Evolutionary conservation across 1,140 invertebrate species (phyloP), one percentile per base, ranked within the genome.

Genomic region (Heliconius congener): DNA sequence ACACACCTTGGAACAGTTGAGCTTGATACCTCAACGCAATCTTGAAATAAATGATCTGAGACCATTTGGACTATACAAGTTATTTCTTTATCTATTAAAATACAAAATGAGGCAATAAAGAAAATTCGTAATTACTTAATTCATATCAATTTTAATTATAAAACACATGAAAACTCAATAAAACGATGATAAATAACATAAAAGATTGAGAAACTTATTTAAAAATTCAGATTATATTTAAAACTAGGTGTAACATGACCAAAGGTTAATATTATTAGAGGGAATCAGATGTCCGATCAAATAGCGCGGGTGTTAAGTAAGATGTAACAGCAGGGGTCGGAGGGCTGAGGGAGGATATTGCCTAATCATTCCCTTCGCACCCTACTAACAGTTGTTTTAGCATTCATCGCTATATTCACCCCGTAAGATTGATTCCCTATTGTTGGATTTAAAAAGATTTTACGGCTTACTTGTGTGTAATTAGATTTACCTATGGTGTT

Each of bases 371-470:
- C 89, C 88, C 84, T 91, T 90, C 88, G 86, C 91, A 90, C 91
- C 91, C 91, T 90, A 90, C 89, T 90, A 91, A 90, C 90, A 86
- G 92, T 93, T 94, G 93, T 93, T 94, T 94, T 94, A 93, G 87
- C 85, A 93, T 93, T 92, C 92, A 94, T 91, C 87, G 87, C 84
- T 82, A 86, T 85, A 85, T 85, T 83, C 78, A 55, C 83, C 79
- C 78, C 82, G 82, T 77, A 83, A 87, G 86, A 90, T 92, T 91
- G 89, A 91, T 93, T 87, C 85, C 84, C 85, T 79, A 90, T 92
- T 93, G 82, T 82, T 83, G 77, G 76, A 76, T 50, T 66, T 81
- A 81, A 81, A 81, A 73, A 78, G 80, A 80, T 80, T 78, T 81
- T 75, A 81, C 80, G 80, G 71, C 50, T 57, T 77, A 74, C 71